Base-by-base conservation (phyloP, 2,797 vertebrate genomes). In the Artibeus lituratus region DNA sequence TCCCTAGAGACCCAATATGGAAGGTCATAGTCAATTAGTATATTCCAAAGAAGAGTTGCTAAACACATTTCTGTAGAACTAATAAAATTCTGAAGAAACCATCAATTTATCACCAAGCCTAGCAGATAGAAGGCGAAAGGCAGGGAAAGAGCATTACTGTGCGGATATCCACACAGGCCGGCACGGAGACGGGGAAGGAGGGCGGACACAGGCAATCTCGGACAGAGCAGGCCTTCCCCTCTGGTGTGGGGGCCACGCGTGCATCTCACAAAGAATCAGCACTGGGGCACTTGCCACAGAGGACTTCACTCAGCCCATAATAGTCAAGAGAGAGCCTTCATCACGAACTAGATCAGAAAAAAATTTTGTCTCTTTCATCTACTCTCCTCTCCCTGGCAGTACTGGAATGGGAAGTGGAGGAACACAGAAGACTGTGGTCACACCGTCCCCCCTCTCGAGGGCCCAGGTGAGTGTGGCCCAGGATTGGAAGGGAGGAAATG, bases 31-130 rank as follows among this genome's bases (percentile, higher is more conserved):
- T 55, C 24, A 74, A 29, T 44, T 81, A 80, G 51, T 32, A 69
- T 35, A 90, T 51, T 72, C 14, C 86, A 78, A 93, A 72, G 72
- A 84, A 84, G 49, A 74, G 26, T 5, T 69, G 15, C 10, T 35
- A 83, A 96, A 87, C 32, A 51, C 10, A 77, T 74, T 89, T 94
- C 72, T 76, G 8, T 8, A 92, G 35, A 84, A 69, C 12, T 49
- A 82, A 74, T 49, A 77, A 83, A 94, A 80, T 42, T 88, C n/a
- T 81, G 11, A n/a, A 69, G 62, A 92, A 49, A 51, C 18, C 1
- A 67, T 65, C 35, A 84, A 19, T 49, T 72, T 3, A 26, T 77
- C 10, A 82, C 14, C 1, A 9, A 51, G 18, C 49, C 53, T 26
- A 89, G 24, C 4, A 47, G 55, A 62, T 14, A 53, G 53, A 67